phyloP scores from a whole-genome alignment of 2,888 invertebrate species.

The Trypoxylon attenuatum region DNA sequence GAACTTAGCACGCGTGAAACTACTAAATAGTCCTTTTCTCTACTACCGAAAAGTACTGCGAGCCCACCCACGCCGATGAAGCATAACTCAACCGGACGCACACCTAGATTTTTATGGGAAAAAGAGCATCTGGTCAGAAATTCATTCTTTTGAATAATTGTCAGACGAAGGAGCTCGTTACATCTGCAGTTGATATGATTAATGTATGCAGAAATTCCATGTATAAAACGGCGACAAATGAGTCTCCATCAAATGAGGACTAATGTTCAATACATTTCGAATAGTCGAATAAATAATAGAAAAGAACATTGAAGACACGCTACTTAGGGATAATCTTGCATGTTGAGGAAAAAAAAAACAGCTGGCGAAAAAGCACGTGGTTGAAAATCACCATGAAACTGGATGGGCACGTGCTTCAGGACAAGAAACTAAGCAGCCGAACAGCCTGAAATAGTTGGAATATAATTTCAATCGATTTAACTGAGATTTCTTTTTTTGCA shows the following conservation, averaged over 20 bases:
- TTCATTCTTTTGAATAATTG: constrained; percentile 54
- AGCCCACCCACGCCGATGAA: constrained; percentile 56
- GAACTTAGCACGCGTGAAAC: constrained; percentile 45
- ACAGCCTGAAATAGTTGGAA: constrained; percentile 31
- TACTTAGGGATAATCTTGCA: no score
- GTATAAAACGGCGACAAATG: background rate
- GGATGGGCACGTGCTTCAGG: constrained; percentile 36
- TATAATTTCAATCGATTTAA: constrained; percentile 59
- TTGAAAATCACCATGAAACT: constrained; percentile 15
- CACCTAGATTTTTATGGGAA: constrained; percentile 42
- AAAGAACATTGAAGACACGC: no score
- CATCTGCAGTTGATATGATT: constrained; percentile 58
- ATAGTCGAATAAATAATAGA: constrained; percentile 17
- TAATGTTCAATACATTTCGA: background rate
- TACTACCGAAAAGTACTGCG: constrained; percentile 43
- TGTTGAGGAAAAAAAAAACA: constrained; percentile 14
- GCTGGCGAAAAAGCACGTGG: constrained; percentile 6
- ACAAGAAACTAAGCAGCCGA: background rate
- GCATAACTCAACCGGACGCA: constrained; percentile 49
- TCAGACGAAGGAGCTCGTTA: constrained; percentile 37
- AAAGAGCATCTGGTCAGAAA: constrained; percentile 42
- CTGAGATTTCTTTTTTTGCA: constrained; percentile 38
- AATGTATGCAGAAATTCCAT: constrained; percentile 29
- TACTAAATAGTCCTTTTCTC: constrained; percentile 50
- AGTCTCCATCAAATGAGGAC: background rate